Evolutionary conservation across 2,113 vertebrate species (phyloP), one percentile per base, ranked within the genome.

Genomic region (Siniperca chuatsi): DNA sequence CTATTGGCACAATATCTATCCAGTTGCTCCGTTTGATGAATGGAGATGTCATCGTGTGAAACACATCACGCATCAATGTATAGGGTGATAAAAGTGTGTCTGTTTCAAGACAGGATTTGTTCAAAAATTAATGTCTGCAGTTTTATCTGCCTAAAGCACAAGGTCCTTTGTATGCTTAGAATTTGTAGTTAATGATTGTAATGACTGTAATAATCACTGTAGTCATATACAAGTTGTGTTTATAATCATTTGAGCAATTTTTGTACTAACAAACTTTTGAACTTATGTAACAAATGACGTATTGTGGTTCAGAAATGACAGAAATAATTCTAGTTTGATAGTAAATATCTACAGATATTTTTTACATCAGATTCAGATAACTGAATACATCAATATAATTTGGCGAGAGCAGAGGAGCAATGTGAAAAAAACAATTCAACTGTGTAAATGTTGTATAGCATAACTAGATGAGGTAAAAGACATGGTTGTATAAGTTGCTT

Each of bases 141-240:
- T 87, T 78, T 0, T 48, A 58, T 74, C 86, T 89, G 76, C 83
- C 69, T 64, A 85, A 93, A 94, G 92, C 92, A 94, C 92, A 95
- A 89, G 15, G 55, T 80, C 71, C 35, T 80, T 84, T 80, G 44
- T 83, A 85, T 37, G 35, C 61, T 82, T 58, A 57, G 62, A 85
- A 62, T 90, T 92, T 83, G 64, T 81, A 80, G 79, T 85, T 76
- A 23, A 73, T 64, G 68, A 68, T 67, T 46, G 16, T 83, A 37
- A 73, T 50, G 61, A 60, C 69, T 71, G 60, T 78, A 86, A 64
- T 81, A 65, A 82, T 87, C 81, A 74, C 58, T 86, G 78, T 78
- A 83, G 72, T 82, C 84, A 13, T 29, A 2, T 64, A n/a, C 21
- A 18, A 54, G 57, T 69, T 20, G 2, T 81, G 77, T 90, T 84